Base-by-base conservation (phyloP, 2,888 invertebrate genomes). In the Caenorhabditis panamensis region DNA sequence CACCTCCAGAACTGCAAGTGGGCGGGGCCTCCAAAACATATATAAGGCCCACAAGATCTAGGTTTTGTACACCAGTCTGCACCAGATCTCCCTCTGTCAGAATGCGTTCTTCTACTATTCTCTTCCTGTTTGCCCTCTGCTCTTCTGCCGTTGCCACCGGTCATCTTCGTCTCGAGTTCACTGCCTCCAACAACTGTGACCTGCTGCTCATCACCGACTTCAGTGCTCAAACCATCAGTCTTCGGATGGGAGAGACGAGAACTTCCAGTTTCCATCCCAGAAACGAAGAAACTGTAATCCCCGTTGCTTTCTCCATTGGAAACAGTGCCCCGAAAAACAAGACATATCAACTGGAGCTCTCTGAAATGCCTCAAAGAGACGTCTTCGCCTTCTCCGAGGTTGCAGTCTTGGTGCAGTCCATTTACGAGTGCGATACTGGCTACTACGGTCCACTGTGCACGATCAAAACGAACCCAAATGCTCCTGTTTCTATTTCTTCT, bases 211-310 rank as follows among this genome's bases (percentile, higher is more conserved):
- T 47, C 44, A 72, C 71, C 11, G 47, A 28, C 36, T 41, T 8
- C 47, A 36, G 26, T 28, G 26, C 44, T 6, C 44, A 72, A 36
- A 47, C 11, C 18, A 13, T 72, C 36, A 20, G 9, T n/a, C 56
- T 72, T 36, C 26, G 8, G 0, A 47, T 47, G 44, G 71, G 63
- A 62, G 54, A 62, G 2, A 63, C 54, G 36, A 41, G 41, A 47
- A 62, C 61, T n/a, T 13, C 56, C 18, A 72, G 71, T 24, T 72
- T 63, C 26, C 71, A 71, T 51, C 69, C 62, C n/a, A 49, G 26
- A 22, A 11, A n/a, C n/a, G 9, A 37, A 62, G 16, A 18, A 71
- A 16, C 22, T 20, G 22, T 11, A 53, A 13, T 41, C 24, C 6
- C 6, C 53, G n/a, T 9, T 24, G 1, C 2, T 13, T 62, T 71